Conservation (phyloP, 2,797 vertebrate species). For the Leuciscus waleckii region DNA sequence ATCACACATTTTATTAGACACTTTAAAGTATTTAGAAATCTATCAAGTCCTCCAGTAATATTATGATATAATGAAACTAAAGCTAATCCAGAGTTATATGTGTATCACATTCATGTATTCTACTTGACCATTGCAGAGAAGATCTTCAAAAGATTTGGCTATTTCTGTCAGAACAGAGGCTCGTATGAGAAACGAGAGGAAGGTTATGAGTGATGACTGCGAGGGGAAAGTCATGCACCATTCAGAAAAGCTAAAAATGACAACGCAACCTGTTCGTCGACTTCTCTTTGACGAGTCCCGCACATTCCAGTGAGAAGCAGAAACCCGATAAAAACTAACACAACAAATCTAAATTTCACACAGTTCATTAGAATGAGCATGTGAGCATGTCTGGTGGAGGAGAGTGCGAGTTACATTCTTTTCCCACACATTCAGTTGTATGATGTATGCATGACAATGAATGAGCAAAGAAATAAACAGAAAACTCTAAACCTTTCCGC, state of each 20-base stretch:
- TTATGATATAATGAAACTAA: not conserved
- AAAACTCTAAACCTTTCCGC: conserved; percentile 56
- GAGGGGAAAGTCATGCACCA: conserved; percentile 69
- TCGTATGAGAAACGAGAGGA: not conserved
- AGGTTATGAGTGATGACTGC: not conserved
- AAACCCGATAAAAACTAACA: too few species aligned
- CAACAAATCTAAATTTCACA: conserved; percentile 60
- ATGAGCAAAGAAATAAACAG: conserved; percentile 48
- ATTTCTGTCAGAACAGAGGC: not conserved
- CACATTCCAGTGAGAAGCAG: not conserved
- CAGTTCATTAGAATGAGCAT: conserved; percentile 53
- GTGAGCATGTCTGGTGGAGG: not conserved
- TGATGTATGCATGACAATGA: conserved; percentile 39
- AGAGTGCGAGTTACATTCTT: conserved; percentile 65
- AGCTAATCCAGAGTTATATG: not conserved
- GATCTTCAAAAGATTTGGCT: not conserved
- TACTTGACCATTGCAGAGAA: not conserved
- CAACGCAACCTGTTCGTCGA: not conserved
- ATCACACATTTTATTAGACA: conserved; percentile 91
- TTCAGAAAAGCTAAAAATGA: conserved; percentile 63
- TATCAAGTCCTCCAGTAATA: not conserved
- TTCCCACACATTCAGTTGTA: conserved; percentile 25
- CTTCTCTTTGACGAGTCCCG: conserved; percentile 2
- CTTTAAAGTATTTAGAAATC: conserved; percentile 76
- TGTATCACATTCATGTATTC: not conserved